These are phyloP conservation scores for Bilobella aurantiaca DNA, from an alignment of 1,140 invertebrate species.

Conservation along the genomic window DNA sequence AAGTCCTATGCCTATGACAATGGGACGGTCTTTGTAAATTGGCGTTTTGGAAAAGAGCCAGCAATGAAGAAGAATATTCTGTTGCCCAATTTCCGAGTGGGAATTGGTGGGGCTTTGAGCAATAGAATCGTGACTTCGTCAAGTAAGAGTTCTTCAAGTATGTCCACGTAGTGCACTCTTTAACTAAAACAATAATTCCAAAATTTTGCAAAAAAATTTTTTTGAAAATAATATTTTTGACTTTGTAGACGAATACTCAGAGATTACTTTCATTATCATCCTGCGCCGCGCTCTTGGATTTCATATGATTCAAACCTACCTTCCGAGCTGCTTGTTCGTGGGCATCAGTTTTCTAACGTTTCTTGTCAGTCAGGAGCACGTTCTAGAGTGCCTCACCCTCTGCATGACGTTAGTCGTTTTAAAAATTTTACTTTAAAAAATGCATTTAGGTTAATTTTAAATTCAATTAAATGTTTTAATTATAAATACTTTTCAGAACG, in stretches of 20 bases:
- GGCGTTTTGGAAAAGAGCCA: not conserved
- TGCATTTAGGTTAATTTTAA: not conserved
- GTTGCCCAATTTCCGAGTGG: constrained; percentile 6
- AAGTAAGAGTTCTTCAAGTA: not conserved
- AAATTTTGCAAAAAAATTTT: not conserved
- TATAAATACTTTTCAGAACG: not conserved
- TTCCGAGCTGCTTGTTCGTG: not conserved
- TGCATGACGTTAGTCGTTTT: constrained; percentile 4
- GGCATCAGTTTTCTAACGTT: constrained; percentile 1
- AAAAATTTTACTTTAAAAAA: not conserved
- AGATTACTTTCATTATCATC: not conserved
- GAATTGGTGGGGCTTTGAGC: not conserved
- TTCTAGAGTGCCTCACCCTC: not conserved
- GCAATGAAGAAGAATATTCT: not conserved
- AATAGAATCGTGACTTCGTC: not conserved
- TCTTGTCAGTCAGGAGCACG: not conserved
- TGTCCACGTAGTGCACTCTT: not conserved
- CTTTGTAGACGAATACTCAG: constrained; percentile 1
- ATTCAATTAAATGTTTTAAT: not conserved
- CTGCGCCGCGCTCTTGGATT: not conserved
- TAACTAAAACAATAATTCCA: not conserved
- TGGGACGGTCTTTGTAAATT: constrained; percentile 1
- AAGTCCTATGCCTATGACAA: constrained; percentile 3
- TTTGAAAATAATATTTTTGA: not conserved
- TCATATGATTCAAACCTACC: constrained; percentile 6